These are phyloP conservation scores for Netelia fuscicornis DNA, from an alignment of 2,888 invertebrate species.

Conservation along the genomic window DNA sequence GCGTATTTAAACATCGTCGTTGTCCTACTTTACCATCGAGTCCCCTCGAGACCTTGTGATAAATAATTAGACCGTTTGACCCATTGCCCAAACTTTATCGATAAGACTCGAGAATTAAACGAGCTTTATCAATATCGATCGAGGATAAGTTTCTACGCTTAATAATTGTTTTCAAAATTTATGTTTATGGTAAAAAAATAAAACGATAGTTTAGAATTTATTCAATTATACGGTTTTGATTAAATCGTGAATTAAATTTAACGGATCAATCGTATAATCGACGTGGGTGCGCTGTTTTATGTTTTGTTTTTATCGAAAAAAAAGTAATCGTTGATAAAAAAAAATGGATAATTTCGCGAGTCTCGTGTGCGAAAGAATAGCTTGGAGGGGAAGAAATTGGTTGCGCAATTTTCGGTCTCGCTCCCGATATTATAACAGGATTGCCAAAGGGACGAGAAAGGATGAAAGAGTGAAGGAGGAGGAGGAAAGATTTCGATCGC, in stretches of 20 bases:
- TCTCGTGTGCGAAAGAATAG: background rate
- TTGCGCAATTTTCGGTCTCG: constrained; percentile 37
- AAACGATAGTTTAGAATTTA: no score
- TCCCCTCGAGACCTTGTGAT: constrained; percentile 13
- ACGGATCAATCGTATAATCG: no score
- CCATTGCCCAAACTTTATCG: background rate
- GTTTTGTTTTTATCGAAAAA: background rate
- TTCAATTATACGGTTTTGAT: no score
- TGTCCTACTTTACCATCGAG: background rate
- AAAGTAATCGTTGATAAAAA: constrained; percentile 30
- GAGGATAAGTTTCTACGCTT: no score
- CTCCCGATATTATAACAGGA: constrained; percentile 35
- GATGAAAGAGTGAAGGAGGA: no score
- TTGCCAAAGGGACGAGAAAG: background rate
- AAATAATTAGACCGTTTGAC: constrained; percentile 2
- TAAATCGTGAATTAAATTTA: no score
- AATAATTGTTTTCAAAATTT: no score
- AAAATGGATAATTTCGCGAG: constrained; percentile 10
- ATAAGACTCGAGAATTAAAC: background rate
- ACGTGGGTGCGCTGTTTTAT: no score
- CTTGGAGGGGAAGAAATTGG: background rate
- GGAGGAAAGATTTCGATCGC: background rate
- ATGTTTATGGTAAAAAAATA: no score
- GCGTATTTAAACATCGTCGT: constrained; percentile 15
- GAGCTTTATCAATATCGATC: background rate